phyloP scores from a whole-genome alignment of 1,140 invertebrate species.

The Drosophila orena region DNA sequence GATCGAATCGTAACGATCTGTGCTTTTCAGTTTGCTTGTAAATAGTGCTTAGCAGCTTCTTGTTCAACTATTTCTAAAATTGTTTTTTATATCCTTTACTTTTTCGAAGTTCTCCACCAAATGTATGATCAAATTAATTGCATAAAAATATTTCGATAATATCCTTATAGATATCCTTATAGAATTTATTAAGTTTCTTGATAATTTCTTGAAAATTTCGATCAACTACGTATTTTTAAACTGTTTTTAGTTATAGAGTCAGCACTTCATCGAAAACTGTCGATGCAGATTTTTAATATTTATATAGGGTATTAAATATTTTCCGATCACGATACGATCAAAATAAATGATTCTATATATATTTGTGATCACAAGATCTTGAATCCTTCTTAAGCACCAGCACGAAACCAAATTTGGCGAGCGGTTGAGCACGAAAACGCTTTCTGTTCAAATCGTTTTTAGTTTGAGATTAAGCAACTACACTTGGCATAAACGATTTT shows the following conservation, averaged over 20 bases:
- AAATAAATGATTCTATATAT: neutral
- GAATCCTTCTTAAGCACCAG: neutral
- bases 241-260: neutral
- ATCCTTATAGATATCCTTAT: too few species aligned
- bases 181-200: neutral
- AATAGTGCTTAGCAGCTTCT: neutral
- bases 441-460: neutral
- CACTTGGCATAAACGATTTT: conserved; percentile 13
- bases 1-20: neutral
- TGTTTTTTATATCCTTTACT: too few species aligned
- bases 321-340: neutral
- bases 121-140: too few species aligned
- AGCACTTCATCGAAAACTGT: too few species aligned
- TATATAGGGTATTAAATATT: neutral
- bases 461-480: neutral
- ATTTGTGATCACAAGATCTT: conserved; percentile 1
- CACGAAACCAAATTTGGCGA: conserved; percentile 10
- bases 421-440: neutral
- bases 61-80: neutral
- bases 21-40: neutral
- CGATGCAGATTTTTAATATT: neutral
- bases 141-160: too few species aligned
- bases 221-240: too few species aligned
- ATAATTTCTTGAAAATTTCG: neutral
- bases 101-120: too few species aligned